Base-by-base conservation (phyloP, 2,113 vertebrate species). In the Percina caprodes region DNA sequence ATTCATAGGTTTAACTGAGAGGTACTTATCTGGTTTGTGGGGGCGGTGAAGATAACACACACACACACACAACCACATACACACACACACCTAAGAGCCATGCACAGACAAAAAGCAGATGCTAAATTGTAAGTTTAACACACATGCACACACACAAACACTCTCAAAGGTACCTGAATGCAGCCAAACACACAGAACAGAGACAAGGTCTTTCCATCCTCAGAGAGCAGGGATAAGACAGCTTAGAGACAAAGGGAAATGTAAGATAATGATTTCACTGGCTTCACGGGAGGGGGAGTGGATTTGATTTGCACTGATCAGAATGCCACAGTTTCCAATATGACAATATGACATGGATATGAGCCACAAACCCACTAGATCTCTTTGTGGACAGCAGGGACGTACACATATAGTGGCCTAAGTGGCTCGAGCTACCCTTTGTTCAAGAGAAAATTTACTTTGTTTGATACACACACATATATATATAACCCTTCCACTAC, bases 1-100 rank as follows among this genome's bases (percentile, higher is more conserved):
- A 86, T 74, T 89, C 73, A 85, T 83, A 23, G 76, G 46, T 69
- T 55, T 66, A 61, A 80, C 68, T 77, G 72, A 80, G 72, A 63
- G 66, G 71, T 48, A 67, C 23, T 79, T 69, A 77, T 86, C 86
- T 79, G 73, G 59, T 85, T 60, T 73, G 46, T 48, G 49, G 56
- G 56, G 74, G 48, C 30, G 6, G 46, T 62, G 58, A 24, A 30
- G 67, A 77, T 59, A 73, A 69, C 45, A 56, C 19, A 69, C 55
- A 75, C 30, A 23, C 45, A 59, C 59, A 70, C 24, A 4, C 51
- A 26, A 33, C 5, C 3, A 10, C 23, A 45, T 21, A 58, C 16
- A 65, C 66, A 63, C 33, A 69, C 63, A 56, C 23, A 69, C 55
- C 59, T 58, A 58, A 80, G 59, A 67, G 12, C 1, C 45, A 6